Evolutionary conservation across 30 jellyfish, hydroid and myxozoan genomes (phyloP).

Genomic region (Phacellophora camtschatica): DNA sequence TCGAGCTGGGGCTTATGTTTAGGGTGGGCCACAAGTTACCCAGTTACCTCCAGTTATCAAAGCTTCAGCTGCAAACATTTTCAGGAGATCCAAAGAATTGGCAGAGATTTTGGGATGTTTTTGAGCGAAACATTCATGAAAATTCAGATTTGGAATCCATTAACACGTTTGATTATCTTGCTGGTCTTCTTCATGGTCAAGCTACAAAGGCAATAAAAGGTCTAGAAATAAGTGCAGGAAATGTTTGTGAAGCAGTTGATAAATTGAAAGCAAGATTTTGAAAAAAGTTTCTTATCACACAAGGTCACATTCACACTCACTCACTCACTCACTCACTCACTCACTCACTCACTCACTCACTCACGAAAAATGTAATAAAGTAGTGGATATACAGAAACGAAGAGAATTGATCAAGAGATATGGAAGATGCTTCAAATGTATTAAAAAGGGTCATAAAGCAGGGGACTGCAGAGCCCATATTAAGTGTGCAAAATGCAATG

Average conservation of each 20-base stretch:
- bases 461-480: not conserved
- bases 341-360: no score
- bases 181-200: not conserved
- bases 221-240: not conserved
- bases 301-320: not conserved
- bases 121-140: not conserved
- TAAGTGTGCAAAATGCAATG: not conserved
- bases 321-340: no score
- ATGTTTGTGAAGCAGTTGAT: not conserved
- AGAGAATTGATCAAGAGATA: not conserved
- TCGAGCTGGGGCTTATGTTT: no score
- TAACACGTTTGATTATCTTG: not conserved
- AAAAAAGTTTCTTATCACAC: not conserved
- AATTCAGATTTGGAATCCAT: not conserved
- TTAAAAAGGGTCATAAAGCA: not conserved
- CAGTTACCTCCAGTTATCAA: no score
- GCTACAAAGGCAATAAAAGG: not conserved
- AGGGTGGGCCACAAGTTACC: no score
- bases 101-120: not conserved
- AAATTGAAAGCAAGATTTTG: not conserved
- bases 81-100: not conserved
- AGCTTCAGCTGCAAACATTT: not conserved
- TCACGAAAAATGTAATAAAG: not conserved
- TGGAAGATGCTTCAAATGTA: not conserved
- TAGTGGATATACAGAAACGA: not conserved